Percentiles rank a stretch among this genome's conserved stretches.
Conservation (phyloP, 1,140 invertebrate species). For the Cyphomyrmex costatus region DNA sequence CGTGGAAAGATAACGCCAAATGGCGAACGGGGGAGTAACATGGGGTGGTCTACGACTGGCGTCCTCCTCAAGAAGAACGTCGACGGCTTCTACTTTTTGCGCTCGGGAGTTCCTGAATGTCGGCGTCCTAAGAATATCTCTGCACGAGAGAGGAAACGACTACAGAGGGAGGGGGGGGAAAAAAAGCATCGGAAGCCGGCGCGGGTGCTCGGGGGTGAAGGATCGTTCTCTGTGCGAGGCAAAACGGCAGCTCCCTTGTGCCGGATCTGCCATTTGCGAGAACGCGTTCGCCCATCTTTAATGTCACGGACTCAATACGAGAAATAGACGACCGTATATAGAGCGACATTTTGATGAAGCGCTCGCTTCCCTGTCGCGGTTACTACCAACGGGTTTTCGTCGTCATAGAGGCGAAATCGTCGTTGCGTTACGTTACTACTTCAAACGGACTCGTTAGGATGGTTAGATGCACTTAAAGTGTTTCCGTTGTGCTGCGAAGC, state of each 20-base stretch:
- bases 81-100: conserved; percentile 70
- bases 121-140: conserved; percentile 70
- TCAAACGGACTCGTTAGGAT: conserved; percentile 42
- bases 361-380: conserved; percentile 35
- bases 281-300: conserved; percentile 66
- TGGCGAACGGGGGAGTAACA: neutral
- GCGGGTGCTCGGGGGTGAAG: neutral
- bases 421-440: conserved; percentile 36
- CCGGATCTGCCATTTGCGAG: conserved; percentile 65
- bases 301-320: conserved; percentile 68
- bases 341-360: conserved; percentile 55
- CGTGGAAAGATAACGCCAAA: conserved; percentile 9
- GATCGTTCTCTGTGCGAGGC: conserved; percentile 52
- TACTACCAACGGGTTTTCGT: conserved; percentile 6
- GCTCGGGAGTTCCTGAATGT: conserved; percentile 66
- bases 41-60: neutral
- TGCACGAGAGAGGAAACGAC: conserved; percentile 12
- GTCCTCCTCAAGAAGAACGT: conserved; percentile 61
- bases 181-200: conserved; percentile 36
- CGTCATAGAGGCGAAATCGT: neutral
- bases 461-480: conserved; percentile 51
- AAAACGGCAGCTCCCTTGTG: conserved; percentile 63
- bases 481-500: conserved; percentile 42
- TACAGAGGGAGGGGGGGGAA: neutral
- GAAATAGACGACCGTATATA: conserved; percentile 53